These are phyloP conservation scores for Rhinella marina DNA, from an alignment of 2,797 vertebrate genomes.

Conservation along the genomic window DNA sequence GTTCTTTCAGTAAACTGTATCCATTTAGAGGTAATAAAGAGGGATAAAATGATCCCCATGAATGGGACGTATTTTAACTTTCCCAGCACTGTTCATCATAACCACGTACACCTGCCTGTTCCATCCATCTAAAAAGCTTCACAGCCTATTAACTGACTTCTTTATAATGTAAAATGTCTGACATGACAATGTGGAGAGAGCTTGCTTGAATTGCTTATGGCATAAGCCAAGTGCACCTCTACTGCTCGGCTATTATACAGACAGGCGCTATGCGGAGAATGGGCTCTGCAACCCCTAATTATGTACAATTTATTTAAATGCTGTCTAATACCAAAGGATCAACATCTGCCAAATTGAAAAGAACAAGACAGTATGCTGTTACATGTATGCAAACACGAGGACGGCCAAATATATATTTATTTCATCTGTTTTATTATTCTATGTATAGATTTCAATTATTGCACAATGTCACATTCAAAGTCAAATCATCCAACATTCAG, in stretches of 20 bases:
- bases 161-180: neutral
- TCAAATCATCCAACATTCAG: slow-evolving; percentile 3
- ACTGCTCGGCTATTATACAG: slow-evolving; percentile 25
- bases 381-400: slow-evolving; percentile 30
- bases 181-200: slow-evolving; percentile 34
- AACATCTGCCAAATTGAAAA: slow-evolving; percentile 33
- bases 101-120: neutral
- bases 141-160: slow-evolving; percentile 26
- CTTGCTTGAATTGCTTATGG: neutral
- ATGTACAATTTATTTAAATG: slow-evolving; percentile 52
- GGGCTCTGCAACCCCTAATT: slow-evolving; percentile 37
- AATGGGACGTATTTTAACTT: slow-evolving; percentile 2
- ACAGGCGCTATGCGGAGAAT: slow-evolving; percentile 15
- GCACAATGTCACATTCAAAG: slow-evolving; percentile 20
- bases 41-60: neutral
- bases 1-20: neutral
- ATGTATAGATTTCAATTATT: slow-evolving; percentile 12
- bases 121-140: slow-evolving; percentile 8
- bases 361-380: slow-evolving; percentile 10
- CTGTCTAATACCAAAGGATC: slow-evolving; percentile 26
- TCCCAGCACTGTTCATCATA: neutral
- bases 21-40: neutral
- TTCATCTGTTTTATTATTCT: slow-evolving; percentile 7
- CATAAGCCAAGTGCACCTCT: slow-evolving; percentile 39
- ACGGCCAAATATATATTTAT: neutral